Evolutionary conservation across 1,140 invertebrate genomes (phyloP).

Genomic region (Hormaphis cornu): DNA sequence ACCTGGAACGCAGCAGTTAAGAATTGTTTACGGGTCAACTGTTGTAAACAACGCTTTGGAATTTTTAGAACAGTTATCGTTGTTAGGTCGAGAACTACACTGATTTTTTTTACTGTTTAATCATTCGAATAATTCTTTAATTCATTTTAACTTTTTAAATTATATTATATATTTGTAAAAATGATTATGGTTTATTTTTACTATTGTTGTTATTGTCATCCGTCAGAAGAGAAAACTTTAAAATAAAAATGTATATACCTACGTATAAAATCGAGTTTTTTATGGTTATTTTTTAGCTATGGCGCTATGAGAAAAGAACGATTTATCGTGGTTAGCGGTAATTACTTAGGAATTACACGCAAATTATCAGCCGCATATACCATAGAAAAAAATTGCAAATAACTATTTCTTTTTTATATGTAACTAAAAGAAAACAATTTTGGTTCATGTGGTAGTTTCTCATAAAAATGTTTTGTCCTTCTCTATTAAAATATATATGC

Average conservation of each 20-base stretch:
- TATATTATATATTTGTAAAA: neutral
- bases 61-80: constrained; percentile 69
- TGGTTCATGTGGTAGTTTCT: too few species aligned
- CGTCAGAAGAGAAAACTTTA: neutral
- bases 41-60: constrained; percentile 84
- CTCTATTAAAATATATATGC: too few species aligned
- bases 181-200: neutral
- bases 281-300: too few species aligned
- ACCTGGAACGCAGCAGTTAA: constrained; percentile 37
- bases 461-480: too few species aligned
- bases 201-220: neutral
- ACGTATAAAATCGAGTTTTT: neutral
- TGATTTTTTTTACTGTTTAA: constrained; percentile 9
- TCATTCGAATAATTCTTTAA: neutral
- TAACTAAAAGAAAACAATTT: too few species aligned
- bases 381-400: too few species aligned
- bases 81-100: constrained; percentile 35
- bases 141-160: neutral
- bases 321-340: too few species aligned
- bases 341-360: neutral
- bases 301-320: too few species aligned
- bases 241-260: neutral
- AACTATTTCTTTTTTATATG: too few species aligned
- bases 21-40: constrained; percentile 89
- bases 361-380: neutral